phyloP scores from a whole-genome alignment of 2,888 invertebrate species.

The Melinaea menophilus region DNA sequence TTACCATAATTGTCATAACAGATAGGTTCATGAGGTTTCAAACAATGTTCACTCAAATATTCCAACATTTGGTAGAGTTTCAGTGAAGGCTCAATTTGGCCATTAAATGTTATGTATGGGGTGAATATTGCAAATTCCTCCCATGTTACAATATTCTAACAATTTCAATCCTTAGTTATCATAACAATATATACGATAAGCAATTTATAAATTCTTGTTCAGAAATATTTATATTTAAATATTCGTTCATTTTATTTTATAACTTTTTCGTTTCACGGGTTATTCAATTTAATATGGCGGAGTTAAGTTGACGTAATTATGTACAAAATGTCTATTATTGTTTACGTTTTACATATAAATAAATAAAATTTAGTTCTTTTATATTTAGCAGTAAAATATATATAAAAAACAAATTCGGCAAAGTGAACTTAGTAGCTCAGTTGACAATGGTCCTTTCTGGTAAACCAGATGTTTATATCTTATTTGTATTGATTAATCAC shows the following conservation, averaged over 20 bases:
- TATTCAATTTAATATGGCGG: too few species aligned
- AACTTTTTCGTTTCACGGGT: not conserved
- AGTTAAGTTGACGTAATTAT: too few species aligned
- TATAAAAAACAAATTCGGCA: too few species aligned
- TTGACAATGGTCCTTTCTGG: too few species aligned
- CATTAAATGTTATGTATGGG: constrained; percentile 3
- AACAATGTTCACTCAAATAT: not conserved
- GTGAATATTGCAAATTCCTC: constrained; percentile 6
- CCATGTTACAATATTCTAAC: constrained; percentile 5
- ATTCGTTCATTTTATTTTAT: not conserved
- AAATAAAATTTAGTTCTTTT: too few species aligned
- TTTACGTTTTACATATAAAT: too few species aligned
- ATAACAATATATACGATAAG: not conserved
- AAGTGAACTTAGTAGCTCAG: too few species aligned
- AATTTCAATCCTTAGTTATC: not conserved
- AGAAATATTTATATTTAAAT: constrained; percentile 1
- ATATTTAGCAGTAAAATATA: too few species aligned
- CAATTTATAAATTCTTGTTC: not conserved
- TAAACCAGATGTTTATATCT: too few species aligned
- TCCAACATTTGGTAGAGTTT: not conserved
- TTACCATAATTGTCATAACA: too few species aligned
- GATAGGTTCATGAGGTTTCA: too few species aligned
- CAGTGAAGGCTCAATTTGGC: not conserved
- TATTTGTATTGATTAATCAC: constrained; percentile 3
- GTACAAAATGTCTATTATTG: too few species aligned